Conservation (phyloP, 2,797 vertebrate genomes). For the Thripadectes ignobilis region DNA sequence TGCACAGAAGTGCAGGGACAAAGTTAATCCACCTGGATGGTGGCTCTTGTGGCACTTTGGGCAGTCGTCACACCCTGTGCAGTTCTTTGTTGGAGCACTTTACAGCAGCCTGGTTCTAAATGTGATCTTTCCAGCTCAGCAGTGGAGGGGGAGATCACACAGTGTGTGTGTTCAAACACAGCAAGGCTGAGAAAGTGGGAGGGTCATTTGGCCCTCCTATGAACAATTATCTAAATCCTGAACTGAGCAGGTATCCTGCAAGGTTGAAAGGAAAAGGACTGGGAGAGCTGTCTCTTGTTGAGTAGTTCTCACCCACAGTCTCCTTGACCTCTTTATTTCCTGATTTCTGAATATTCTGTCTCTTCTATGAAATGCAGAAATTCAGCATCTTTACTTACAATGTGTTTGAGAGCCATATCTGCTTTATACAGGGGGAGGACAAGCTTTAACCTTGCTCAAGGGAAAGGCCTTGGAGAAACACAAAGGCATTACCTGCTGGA, state of each 20-base stretch:
- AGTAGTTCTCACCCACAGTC: not conserved
- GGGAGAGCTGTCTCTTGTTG: not conserved
- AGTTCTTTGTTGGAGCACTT: not conserved
- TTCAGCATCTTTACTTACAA: not conserved
- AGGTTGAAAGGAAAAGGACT: not conserved
- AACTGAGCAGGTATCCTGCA: not conserved
- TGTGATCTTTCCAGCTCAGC: not conserved
- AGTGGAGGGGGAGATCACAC: not conserved
- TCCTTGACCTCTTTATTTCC: not conserved
- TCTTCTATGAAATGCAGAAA: not conserved
- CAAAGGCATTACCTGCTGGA: slow-evolving; percentile 39
- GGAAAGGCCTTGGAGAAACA: not conserved
- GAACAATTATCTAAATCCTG: not conserved
- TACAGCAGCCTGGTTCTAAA: not conserved
- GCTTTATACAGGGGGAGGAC: not conserved
- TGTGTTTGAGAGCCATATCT: not conserved
- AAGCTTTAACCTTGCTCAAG: not conserved
- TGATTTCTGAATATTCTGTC: not conserved
- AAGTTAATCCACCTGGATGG: slow-evolving; percentile 27
- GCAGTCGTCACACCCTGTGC: not conserved
- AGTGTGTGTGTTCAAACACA: not conserved
- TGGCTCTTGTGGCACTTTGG: not conserved
- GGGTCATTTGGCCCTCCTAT: not conserved
- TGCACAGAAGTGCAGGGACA: not conserved
- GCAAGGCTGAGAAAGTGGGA: not conserved